phyloP scores from a whole-genome alignment of 1,140 invertebrate genomes.

The Tigriopus japonicus region DNA sequence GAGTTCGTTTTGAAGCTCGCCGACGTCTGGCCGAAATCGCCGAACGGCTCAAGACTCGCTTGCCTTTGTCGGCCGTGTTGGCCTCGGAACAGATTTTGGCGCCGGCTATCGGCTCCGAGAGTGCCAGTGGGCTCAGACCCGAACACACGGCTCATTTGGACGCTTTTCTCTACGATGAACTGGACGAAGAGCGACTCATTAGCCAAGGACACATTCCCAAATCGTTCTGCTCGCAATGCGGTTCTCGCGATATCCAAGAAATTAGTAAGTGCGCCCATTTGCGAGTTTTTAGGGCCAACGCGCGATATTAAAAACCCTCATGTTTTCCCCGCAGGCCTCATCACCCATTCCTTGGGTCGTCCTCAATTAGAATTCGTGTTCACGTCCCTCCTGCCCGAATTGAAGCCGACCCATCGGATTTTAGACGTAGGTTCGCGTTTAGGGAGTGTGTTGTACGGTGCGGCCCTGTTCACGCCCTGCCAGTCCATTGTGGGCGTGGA shows the following conservation, averaged over 20 bases:
- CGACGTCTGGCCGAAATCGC: slow-evolving; percentile 32
- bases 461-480: slow-evolving; percentile 39
- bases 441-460: slow-evolving; percentile 47
- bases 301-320: too few relatives aligned
- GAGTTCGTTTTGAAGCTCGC: too few relatives aligned
- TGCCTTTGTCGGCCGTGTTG: slow-evolving; percentile 35
- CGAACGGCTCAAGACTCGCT: slow-evolving; percentile 29
- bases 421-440: slow-evolving; percentile 48
- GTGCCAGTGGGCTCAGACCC: slow-evolving; percentile 16
- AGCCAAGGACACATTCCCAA: slow-evolving; percentile 37
- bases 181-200: slow-evolving; percentile 37
- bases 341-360: slow-evolving; percentile 45
- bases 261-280: too few relatives aligned
- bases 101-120: slow-evolving; percentile 23
- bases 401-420: slow-evolving; percentile 31
- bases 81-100: slow-evolving; percentile 33
- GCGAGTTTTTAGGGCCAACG: too few relatives aligned
- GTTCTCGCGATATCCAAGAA: too few relatives aligned
- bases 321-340: slow-evolving; percentile 31
- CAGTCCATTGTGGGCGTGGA: slow-evolving; percentile 43
- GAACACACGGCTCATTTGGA: slow-evolving; percentile 42
- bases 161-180: slow-evolving; percentile 47
- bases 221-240: slow-evolving; percentile 42
- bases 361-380: slow-evolving; percentile 41
- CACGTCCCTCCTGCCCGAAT: slow-evolving; percentile 35